Evolutionary conservation across 1,140 invertebrate genomes (phyloP), one percentile per base, ranked within the genome.

Genomic region (Drosophila nikananu): DNA sequence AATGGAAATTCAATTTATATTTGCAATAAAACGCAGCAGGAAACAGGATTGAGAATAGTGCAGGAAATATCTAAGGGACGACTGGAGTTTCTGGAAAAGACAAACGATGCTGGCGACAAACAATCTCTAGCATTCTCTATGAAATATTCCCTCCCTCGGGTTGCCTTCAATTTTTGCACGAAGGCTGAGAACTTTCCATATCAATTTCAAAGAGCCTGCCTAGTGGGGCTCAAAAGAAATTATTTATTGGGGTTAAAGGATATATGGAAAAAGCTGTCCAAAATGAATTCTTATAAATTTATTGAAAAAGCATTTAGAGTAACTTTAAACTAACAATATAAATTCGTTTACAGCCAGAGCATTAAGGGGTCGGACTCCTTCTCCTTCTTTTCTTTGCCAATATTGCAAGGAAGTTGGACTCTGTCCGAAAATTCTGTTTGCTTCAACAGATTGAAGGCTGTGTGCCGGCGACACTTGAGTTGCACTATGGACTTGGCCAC

Each of bases 1-100:
- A 83, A 89, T 83, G 67, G 81, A 71, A 89, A 89, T 86, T 89
- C 84, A 74, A 86, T 86, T 86, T 89, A 67, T 79, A 52, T 37
- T 27, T 67, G 64, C 83, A 79, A 81, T 81, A 64, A 71, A 81
- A 74, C 64, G 25, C 58, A 78, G 60, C 79, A 76, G 46, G 75
- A 19, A 32, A 57, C 21, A 6, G 54, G 15, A 57, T 39, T 57
- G 54, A 6, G 21, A 55, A 37, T 6, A 37, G 32, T 3, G 21
- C 19, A 37, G 32, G 21, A 15, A 39, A 39, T 57, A 57, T 57
- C 15, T 17, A 30, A 30, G 52, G 51, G 51, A 58, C 67, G 73
- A 9, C 19, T 52, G 65, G 65, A 63, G 23, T 70, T 60, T 12
- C 75, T 71, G 66, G 25, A 44, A 60, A 65, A 73, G 77, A 79